A percentile compares a stretch with the other conserved stretches of the same genome.
Evolutionary conservation across 2,113 vertebrate genomes (phyloP).

Genomic region (Myxocyprinus asiaticus): DNA sequence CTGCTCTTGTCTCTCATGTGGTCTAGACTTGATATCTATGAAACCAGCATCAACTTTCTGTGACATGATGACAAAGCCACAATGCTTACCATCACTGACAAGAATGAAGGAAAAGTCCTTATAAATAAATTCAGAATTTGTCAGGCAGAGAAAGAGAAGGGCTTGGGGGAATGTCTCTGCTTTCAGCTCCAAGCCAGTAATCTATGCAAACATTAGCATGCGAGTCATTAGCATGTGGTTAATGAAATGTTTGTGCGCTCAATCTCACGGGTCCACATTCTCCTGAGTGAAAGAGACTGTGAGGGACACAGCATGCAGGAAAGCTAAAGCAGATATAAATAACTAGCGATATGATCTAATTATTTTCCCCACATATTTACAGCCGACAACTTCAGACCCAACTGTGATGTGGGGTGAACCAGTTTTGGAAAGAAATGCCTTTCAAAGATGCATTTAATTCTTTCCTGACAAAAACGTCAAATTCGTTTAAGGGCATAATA

Average conservation of each 20-base stretch:
- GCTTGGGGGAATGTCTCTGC: not conserved
- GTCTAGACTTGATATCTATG: constrained; percentile 2
- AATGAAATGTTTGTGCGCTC: constrained; percentile 64
- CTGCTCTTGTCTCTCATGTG: not conserved
- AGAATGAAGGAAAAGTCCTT: constrained; percentile 21
- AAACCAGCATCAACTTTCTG: constrained; percentile 24
- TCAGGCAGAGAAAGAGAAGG: constrained; percentile 15
- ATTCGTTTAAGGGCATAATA: not conserved
- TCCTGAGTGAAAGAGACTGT: constrained; percentile 65
- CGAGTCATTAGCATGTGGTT: constrained; percentile 67
- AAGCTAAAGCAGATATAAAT: constrained; percentile 71
- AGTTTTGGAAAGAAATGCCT: constrained; percentile 1
- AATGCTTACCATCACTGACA: constrained; percentile 19
- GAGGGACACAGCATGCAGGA: constrained; percentile 65
- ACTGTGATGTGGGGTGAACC: constrained; percentile 23
- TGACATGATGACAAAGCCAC: constrained; percentile 18
- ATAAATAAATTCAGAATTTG: constrained; percentile 42
- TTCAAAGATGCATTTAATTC: constrained; percentile 4
- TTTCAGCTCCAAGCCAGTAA: constrained; percentile 52
- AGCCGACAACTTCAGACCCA: constrained; percentile 11
- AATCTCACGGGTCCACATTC: constrained; percentile 66
- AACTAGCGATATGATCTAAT: constrained; percentile 68
- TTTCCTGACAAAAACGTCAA: constrained; percentile 26
- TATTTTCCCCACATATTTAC: constrained; percentile 61
- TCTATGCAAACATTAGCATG: constrained; percentile 67